Base-by-base conservation (phyloP, 2,797 vertebrate genomes). In the Anabas testudineus region DNA sequence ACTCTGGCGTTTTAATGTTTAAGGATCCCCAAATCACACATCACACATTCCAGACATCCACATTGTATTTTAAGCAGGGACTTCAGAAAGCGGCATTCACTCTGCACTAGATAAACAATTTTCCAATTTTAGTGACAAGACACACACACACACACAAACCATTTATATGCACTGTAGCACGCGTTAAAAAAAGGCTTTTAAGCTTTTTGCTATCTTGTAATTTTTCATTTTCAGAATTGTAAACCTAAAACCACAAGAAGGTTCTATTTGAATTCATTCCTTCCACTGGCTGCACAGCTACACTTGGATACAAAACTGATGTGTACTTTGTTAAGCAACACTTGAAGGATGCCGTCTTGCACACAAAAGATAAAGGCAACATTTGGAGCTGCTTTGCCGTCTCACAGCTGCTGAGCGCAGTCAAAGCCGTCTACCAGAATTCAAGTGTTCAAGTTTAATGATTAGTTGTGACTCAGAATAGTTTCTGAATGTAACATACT, bases 1-100 rank as follows among this genome's bases (percentile, higher is more conserved):
- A 84, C 88, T 83, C 61, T 36, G 85, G 74, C n/a, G 16, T 69
- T 39, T 82, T 78, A 48, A 76, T 66, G 65, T 80, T 67, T 59
- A 75, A 65, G 59, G 52, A 76, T 74, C 54, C 49, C 13, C 48
- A 61, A 77, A 76, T 57, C 61, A 64, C 45, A 74, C 60, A 32
- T 74, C 51, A 64, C 21, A 70, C 60, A 24, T 49, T 66, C 14
- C 0, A 56, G 63, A 85, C 53, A 63, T 28, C 45, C 36, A 32
- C 2, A 18, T 74, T 24, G 57, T 28, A 67, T 72, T 78, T 71
- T 43, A 45, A 81, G 68, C 9, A 62, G 8, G 14, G 60, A 62
- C 39, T 58, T 64, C 15, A 58, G 34, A 39, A 39, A 30, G n/a
- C 37, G 45, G 18, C 52, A 47, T 66, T 78, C 67, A 72, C 32